Percentiles rank a stretch among this genome's conserved stretches.
These are phyloP conservation scores for Amblyteles armatorius DNA, from an alignment of 2,888 invertebrate species.

Conservation along the genomic window DNA sequence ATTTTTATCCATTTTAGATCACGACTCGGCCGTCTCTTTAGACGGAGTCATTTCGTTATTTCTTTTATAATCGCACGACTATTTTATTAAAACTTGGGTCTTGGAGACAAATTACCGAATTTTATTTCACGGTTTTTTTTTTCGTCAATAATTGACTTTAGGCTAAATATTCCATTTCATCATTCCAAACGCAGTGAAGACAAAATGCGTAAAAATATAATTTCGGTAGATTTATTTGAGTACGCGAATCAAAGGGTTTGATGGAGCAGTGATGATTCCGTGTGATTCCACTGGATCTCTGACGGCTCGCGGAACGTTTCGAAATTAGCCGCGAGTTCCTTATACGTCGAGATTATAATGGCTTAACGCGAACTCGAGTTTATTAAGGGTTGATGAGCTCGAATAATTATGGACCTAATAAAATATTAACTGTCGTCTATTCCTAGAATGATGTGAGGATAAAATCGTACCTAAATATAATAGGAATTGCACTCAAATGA, in stretches of 20 bases:
- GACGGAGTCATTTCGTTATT: neutral
- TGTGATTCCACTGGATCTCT: constrained; percentile 12
- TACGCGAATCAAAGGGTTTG: constrained; percentile 3
- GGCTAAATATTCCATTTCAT: neutral
- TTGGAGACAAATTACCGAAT: neutral
- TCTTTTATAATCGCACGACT: neutral
- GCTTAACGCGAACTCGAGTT: constrained; percentile 21
- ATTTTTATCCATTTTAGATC: neutral
- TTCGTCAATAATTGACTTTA: neutral
- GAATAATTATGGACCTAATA: constrained; percentile 32
- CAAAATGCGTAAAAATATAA: neutral
- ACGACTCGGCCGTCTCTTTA: too few relatives aligned
- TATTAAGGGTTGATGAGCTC: constrained; percentile 46
- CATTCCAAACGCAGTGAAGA: neutral
- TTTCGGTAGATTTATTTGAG: neutral
- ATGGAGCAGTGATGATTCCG: neutral
- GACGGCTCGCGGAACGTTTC: constrained; percentile 9
- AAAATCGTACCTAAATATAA: neutral
- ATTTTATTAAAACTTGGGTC: neutral
- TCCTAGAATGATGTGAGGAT: constrained; percentile 15
- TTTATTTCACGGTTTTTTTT: neutral
- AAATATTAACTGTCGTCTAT: constrained; percentile 18
- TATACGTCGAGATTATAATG: constrained; percentile 29
- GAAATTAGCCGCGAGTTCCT: constrained; percentile 34
- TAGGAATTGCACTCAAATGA: neutral